Percentiles rank a stretch among this genome's conserved stretches.
Conservation (phyloP, 2,113 vertebrate species). For the Gulo gulo region DNA sequence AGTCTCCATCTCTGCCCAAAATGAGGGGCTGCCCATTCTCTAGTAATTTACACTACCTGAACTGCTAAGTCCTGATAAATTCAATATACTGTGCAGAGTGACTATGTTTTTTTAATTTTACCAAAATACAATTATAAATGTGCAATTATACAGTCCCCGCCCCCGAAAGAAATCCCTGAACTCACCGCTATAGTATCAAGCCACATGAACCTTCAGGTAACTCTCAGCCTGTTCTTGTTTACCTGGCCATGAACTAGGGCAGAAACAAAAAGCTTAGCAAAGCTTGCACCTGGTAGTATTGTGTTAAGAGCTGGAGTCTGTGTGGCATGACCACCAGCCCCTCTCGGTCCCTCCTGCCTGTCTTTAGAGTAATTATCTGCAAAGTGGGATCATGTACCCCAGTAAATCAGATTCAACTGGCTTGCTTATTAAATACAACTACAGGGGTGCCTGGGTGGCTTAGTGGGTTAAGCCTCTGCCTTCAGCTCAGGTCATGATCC, state of each 20-base stretch:
- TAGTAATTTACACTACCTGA: not conserved
- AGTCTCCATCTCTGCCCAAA: not conserved
- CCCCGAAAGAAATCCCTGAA: not conserved
- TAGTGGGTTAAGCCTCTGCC: no score
- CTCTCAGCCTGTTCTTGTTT: not conserved
- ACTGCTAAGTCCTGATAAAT: not conserved
- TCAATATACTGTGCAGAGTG: not conserved
- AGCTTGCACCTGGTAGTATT: not conserved
- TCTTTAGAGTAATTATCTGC: no score
- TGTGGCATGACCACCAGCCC: not conserved
- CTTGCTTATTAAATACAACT: not conserved
- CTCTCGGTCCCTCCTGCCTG: not conserved
- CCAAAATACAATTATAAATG: not conserved
- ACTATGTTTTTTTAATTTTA: not conserved
- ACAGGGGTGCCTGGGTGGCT: not conserved
- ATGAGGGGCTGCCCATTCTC: not conserved
- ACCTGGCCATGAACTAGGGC: not conserved
- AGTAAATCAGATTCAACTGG: not conserved
- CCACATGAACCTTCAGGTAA: not conserved
- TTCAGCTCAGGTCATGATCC: no score
- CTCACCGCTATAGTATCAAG: not conserved
- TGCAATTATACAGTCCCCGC: rapidly evolving
- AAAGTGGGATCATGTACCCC: not conserved
- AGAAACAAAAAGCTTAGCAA: not conserved
- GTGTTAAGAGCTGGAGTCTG: not conserved